These are phyloP conservation scores for Clarias fuscus DNA, from an alignment of 2,797 vertebrate genomes.

Conservation along the genomic window DNA sequence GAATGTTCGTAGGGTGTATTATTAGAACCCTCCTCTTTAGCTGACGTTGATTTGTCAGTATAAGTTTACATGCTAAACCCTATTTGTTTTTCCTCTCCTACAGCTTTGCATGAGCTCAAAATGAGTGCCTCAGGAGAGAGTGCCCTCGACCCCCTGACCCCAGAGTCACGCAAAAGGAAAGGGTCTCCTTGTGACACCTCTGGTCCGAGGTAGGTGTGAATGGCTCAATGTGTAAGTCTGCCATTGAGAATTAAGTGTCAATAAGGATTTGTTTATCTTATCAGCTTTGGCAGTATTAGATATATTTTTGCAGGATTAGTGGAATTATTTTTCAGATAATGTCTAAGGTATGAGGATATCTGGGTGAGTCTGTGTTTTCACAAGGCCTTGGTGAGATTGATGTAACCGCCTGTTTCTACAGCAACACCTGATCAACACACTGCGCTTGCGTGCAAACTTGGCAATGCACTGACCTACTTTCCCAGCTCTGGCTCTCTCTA, in stretches of 20 bases:
- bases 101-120: slow-evolving; percentile 85
- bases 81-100: slow-evolving; percentile 34
- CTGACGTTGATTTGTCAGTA: slow-evolving; percentile 9
- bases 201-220: slow-evolving; percentile 80
- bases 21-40: not conserved
- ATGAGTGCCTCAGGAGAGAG: slow-evolving; percentile 95
- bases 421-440: slow-evolving; percentile 57
- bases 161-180: slow-evolving; percentile 91
- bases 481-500: slow-evolving; percentile 60
- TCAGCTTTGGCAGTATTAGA: not conserved
- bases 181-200: slow-evolving; percentile 88
- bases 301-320: slow-evolving; percentile 29
- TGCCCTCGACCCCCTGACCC: slow-evolving; percentile 83
- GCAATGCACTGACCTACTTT: slow-evolving; percentile 75
- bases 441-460: slow-evolving; percentile 68
- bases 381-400: slow-evolving; percentile 58
- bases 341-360: slow-evolving; percentile 58
- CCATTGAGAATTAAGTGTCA: not conserved
- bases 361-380: slow-evolving; percentile 46
- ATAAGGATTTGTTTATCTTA: not conserved
- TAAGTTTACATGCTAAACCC: not conserved
- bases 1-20: not conserved
- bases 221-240: not conserved
- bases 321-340: not conserved
- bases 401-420: slow-evolving; percentile 66